Base-by-base conservation (phyloP, 2,113 vertebrate species). In the Myrmecobius fasciatus region DNA sequence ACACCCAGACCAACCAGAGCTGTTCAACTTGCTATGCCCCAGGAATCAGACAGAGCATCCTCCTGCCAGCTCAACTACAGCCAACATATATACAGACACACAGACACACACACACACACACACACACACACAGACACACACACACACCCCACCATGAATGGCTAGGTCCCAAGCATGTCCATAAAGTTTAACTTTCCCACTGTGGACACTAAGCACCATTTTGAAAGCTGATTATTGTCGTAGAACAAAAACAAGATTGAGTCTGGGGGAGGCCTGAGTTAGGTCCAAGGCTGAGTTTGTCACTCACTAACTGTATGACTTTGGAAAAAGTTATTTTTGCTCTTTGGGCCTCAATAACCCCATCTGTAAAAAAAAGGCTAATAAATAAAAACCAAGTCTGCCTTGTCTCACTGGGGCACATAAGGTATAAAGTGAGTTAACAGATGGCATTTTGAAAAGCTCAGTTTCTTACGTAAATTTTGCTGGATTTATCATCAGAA, bases 51-150 rank as follows among this genome's bases (percentile, higher is more conserved):
- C 95, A 49, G 52, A 49, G 36, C 51, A 93, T 96, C 93, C 90
- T 96, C 88, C 0, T 94, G 97, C 95, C 97, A 95, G 83, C 9
- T 1, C 43, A 90, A 91, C 95, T 95, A 83, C 7, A 43, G 67
- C 67, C 67, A 24, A 43, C n/a, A 83, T n/a, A 43, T n/a, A 83
- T 20, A 83, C 36, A 75, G 12, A n/a, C 60, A 75, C 31, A n/a
- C 60, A 75, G 36, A n/a, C 12, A 67, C 60, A 67, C 60, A 67
- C 56, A 67, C 31, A 67, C 9, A 60, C 56, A 60, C 56, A 67
- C 56, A 60, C 14, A 60, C 54, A 56, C 53, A 54, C 26, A 28
- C 56, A 54, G n/a, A n/a, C 54, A 56, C 54, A 54, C 54, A 56
- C 53, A 54, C 26, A 28, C 56, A 54, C 53, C 36, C 52, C 31